Evolutionary conservation across 2,113 vertebrate species (phyloP).

Genomic region (Entosphenus tridentatus): DNA sequence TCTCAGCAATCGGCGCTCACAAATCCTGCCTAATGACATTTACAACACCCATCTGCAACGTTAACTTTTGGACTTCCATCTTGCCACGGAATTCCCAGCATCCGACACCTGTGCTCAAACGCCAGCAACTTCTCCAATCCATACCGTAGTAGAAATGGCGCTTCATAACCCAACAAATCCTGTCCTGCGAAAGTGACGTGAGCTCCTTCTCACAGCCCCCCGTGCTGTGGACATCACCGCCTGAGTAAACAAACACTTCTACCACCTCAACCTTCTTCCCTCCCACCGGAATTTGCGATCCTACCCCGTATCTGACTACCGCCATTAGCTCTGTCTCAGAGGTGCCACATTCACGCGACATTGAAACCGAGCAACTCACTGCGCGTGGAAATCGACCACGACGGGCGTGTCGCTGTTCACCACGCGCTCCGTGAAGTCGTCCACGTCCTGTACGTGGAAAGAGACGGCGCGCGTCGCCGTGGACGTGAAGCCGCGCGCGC

Average conservation of each 20-base stretch:
- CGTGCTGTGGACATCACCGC: neutral
- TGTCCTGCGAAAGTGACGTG: too few relatives aligned
- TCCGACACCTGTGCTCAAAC: too few relatives aligned
- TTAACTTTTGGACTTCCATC: too few relatives aligned
- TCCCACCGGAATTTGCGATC: neutral
- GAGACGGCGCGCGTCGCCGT: slow-evolving; percentile 20
- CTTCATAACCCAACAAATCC: too few relatives aligned
- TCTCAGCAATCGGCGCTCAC: too few relatives aligned
- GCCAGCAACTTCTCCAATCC: too few relatives aligned
- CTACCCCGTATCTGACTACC: neutral
- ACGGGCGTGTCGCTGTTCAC: slow-evolving; percentile 61
- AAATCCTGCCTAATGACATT: too few relatives aligned
- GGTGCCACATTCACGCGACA: neutral
- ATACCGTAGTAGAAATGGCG: too few relatives aligned
- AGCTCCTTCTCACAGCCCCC: too few relatives aligned
- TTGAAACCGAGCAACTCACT: slow-evolving; percentile 34
- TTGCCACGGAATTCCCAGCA: too few relatives aligned
- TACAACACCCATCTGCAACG: too few relatives aligned
- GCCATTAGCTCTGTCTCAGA: neutral
- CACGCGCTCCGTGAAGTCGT: slow-evolving; percentile 72
- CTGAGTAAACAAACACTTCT: neutral
- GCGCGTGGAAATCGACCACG: slow-evolving; percentile 72
- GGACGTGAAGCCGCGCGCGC: slow-evolving; percentile 14
- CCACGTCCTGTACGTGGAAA: slow-evolving; percentile 66
- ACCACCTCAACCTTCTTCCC: neutral